Evolutionary conservation across 2,113 vertebrate species (phyloP).

Genomic region (Crypturellus undulatus): DNA sequence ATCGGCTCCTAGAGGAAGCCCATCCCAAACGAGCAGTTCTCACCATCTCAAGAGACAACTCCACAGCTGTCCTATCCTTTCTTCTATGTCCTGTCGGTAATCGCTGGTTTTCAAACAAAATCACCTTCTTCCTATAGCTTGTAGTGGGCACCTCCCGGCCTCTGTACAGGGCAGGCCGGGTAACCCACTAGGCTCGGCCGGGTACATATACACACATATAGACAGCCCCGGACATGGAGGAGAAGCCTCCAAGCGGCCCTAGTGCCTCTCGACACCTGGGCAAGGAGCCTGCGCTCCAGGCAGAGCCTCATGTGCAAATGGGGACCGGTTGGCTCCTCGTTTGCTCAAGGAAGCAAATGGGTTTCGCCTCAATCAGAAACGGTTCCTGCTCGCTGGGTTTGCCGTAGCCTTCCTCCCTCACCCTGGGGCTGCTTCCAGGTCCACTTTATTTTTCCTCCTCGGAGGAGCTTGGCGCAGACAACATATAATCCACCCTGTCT

Average conservation of each 20-base stretch:
- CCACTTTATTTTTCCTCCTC: background rate
- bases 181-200: background rate
- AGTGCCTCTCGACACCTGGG: background rate
- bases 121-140: background rate
- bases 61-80: background rate
- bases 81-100: background rate
- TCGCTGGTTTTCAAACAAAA: background rate
- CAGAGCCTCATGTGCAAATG: background rate
- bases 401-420: background rate
- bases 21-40: background rate
- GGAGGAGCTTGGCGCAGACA: background rate
- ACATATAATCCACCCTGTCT: background rate
- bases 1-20: fast-evolving
- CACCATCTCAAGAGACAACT: background rate
- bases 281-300: background rate
- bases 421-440: background rate
- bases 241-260: background rate
- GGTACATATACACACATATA: too few relatives aligned
- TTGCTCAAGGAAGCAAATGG: background rate
- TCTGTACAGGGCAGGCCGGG: background rate
- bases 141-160: too few relatives aligned
- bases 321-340: background rate
- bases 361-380: background rate
- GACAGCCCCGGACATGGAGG: background rate
- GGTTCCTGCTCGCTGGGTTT: background rate